These are phyloP conservation scores for Marmota flaviventris DNA, from an alignment of 2,113 vertebrate genomes.

Conservation along the genomic window DNA sequence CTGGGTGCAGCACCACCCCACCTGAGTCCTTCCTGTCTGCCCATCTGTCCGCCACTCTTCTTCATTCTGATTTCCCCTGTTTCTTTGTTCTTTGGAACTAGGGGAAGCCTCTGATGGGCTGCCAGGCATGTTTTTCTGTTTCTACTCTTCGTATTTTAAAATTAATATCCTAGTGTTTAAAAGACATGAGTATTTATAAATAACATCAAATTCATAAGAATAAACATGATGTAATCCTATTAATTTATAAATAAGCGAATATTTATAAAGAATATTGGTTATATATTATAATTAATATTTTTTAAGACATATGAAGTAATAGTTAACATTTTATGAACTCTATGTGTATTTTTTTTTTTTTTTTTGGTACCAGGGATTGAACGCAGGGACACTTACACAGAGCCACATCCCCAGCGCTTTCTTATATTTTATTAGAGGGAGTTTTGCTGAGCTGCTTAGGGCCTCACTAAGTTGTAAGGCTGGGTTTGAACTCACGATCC, in stretches of 20 bases:
- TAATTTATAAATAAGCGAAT: background rate
- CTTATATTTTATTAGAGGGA: too few relatives aligned
- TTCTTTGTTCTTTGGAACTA: background rate
- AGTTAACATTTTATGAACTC: background rate
- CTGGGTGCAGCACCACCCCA: fast-evolving
- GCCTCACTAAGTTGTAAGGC: too few relatives aligned
- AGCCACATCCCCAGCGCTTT: too few relatives aligned
- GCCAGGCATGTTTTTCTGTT: background rate
- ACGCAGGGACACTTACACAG: too few relatives aligned
- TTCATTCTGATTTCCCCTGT: background rate
- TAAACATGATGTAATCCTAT: too few relatives aligned
- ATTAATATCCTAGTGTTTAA: background rate
- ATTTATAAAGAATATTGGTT: background rate
- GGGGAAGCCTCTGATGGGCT: background rate
- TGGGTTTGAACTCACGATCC: too few relatives aligned
- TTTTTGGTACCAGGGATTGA: too few relatives aligned
- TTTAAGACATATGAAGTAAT: background rate
- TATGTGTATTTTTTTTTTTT: too few relatives aligned
- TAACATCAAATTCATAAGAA: too few relatives aligned
- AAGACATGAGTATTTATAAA: too few relatives aligned
- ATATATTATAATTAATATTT: background rate
- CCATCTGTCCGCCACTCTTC: background rate
- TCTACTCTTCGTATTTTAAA: background rate
- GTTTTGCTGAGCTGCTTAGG: too few relatives aligned
- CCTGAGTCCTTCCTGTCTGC: too few relatives aligned